phyloP scores from a whole-genome alignment of 2,888 invertebrate genomes.

The Drosophila paramelanica region DNA sequence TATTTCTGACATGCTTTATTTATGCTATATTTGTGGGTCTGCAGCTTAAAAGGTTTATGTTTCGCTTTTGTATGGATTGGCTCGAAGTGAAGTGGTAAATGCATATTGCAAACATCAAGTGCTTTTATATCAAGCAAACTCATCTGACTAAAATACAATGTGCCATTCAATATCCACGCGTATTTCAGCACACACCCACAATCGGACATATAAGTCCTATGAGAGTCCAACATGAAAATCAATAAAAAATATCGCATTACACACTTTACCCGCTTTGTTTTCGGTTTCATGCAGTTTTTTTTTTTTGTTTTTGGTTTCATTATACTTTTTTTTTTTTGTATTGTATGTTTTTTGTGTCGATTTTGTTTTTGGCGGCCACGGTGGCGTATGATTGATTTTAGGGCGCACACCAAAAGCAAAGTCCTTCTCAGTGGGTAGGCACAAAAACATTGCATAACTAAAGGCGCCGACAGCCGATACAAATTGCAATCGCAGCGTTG shows the following conservation, averaged over 20 bases:
- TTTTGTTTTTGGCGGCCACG: constrained; percentile 53
- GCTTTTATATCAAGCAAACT: constrained; percentile 43
- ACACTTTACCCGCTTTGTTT: constrained; percentile 56
- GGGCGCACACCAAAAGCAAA: constrained; percentile 43
- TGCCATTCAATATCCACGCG: constrained; percentile 22
- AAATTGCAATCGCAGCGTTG: constrained; percentile 63
- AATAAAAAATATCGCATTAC: constrained; percentile 76
- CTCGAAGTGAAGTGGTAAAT: constrained; percentile 58
- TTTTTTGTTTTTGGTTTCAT: constrained; percentile 8
- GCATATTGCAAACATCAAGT: constrained; percentile 71
- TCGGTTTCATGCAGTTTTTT: constrained; percentile 30
- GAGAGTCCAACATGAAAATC: constrained; percentile 59
- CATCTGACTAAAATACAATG: constrained; percentile 39
- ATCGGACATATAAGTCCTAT: not conserved
- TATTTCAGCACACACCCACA: constrained; percentile 9
- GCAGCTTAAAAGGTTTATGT: constrained; percentile 24
- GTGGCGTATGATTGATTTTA: constrained; percentile 76
- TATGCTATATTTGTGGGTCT: constrained; percentile 4
- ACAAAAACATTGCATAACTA: constrained; percentile 69
- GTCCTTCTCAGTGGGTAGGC: constrained; percentile 42
- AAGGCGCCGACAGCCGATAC: constrained; percentile 33
- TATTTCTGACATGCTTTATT: not conserved
- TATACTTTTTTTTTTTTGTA: constrained; percentile 4
- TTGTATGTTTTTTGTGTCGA: constrained; percentile 50
- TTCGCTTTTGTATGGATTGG: constrained; percentile 37